Evolutionary conservation across 1,140 invertebrate species (phyloP).

Genomic region (Gonatopus flavifemur): DNA sequence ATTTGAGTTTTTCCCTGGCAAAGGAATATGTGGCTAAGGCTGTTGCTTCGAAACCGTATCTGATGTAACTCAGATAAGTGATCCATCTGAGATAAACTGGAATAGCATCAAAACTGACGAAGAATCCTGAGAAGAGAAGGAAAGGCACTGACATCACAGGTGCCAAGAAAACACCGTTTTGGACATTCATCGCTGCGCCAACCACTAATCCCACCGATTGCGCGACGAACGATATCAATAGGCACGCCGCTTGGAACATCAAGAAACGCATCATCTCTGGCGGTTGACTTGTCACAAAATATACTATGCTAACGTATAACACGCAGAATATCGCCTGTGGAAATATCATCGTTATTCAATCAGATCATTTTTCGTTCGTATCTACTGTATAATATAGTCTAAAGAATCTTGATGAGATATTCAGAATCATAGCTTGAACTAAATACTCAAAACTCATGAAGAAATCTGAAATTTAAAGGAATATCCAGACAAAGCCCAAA

Average conservation of each 20-base stretch:
- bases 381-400: too few species aligned
- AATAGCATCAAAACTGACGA: conserved; percentile 95
- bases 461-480: too few species aligned
- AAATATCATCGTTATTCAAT: conserved; percentile 17
- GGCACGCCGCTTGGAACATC: conserved; percentile 86
- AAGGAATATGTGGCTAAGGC: conserved; percentile 92
- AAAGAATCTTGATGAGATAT: background rate
- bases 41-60: conserved; percentile 94
- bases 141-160: conserved; percentile 95
- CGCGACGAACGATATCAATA: conserved; percentile 91
- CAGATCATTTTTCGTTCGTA: too few species aligned
- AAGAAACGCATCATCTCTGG: conserved; percentile 78
- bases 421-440: too few species aligned
- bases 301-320: conserved; percentile 91
- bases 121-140: conserved; percentile 93
- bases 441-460: too few species aligned
- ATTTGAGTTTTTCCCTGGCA: conserved; percentile 76
- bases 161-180: conserved; percentile 94
- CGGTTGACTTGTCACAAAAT: conserved; percentile 93
- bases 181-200: conserved; percentile 90
- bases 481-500: too few species aligned
- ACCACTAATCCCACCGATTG: conserved; percentile 94
- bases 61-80: conserved; percentile 92
- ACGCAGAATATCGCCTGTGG: conserved; percentile 84
- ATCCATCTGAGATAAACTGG: conserved; percentile 94